Base-by-base conservation (phyloP, 1,140 invertebrate genomes). In the Zaprionus inermis region DNA sequence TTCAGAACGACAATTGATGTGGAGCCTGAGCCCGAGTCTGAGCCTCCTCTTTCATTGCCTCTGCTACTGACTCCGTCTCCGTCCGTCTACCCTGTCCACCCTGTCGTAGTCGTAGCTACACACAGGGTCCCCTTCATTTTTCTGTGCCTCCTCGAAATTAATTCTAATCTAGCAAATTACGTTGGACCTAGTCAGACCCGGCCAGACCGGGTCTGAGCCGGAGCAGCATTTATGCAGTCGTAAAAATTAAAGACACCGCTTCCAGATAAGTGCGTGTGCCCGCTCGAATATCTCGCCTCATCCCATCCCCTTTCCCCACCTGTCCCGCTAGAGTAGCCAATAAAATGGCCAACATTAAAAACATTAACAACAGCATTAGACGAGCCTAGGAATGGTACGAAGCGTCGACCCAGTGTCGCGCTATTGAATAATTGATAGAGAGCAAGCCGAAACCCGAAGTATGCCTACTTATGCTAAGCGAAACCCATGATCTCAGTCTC, bases 91-190 rank as follows among this genome's bases (percentile, higher is more conserved):
- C 34, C 34, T 12, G 34, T 44, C 38, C n/a, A 44, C 38, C 38
- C 38, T 64, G 18, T 46, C 57, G 22, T 60, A 72, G 66, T 51
- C 76, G 51, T 55, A 66, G 72, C 73, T 70, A 79, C 73, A 79
- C 73, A 82, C 79, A 77, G 78, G 65, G 44, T 59, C 56, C 30
- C 11, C 51, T 38, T 57, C 38, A 58, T 66, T 80, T 86, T 77
- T 72, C 55, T 38, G 28, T 51, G 46, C 63, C 60, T 75, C 64
- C 72, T 76, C 74, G 61, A 86, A 86, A 86, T 86, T 86, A 86
- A 86, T 86, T 86, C 83, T 86, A 86, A 86, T 86, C 79, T 86
- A 86, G 77, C 79, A 86, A 86, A 86, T 86, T 88, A 88, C 77
- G 80, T 30, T 55, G 20, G 55, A 38, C 52, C 32, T 58, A 41